Percentiles rank a stretch among this genome's conserved stretches.
Conservation (phyloP, 2,888 invertebrate species). For the Cantharis flavilabris region DNA sequence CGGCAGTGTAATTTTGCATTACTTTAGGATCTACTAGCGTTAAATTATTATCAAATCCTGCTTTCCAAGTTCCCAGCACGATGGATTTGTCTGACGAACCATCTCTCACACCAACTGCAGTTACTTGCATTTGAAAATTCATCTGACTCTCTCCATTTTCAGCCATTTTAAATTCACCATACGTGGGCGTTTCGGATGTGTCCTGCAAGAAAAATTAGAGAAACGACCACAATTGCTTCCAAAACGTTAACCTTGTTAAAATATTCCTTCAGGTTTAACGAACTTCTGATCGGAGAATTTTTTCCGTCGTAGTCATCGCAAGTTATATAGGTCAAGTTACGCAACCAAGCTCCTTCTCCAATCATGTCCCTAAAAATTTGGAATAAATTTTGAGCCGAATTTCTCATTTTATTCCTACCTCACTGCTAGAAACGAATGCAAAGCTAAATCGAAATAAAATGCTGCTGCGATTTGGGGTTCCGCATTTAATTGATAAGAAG, state of each 20-base stretch:
- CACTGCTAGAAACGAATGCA: conserved; percentile 72
- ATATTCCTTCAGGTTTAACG: conserved; percentile 71
- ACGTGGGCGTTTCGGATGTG: conserved; percentile 67
- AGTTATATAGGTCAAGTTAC: conserved; percentile 71
- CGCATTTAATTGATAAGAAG: conserved; percentile 72
- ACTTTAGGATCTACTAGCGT: conserved; percentile 67
- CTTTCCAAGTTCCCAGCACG: conserved; percentile 76
- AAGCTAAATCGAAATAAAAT: conserved; percentile 86
- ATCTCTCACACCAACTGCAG: conserved; percentile 72
- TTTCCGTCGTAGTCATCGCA: conserved; percentile 81
- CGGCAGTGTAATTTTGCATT: conserved; percentile 77
- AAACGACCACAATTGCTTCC: not conserved
- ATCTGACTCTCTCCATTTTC: conserved; percentile 76
- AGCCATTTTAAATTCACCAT: conserved; percentile 67
- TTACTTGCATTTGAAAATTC: conserved; percentile 75
- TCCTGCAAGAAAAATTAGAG: conserved; percentile 30
- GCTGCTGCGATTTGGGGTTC: conserved; percentile 79
- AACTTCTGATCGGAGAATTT: conserved; percentile 70
- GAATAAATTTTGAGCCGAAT: not conserved
- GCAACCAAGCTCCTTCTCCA: conserved; percentile 74
- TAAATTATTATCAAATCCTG: conserved; percentile 72
- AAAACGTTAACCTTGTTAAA: conserved; percentile 63
- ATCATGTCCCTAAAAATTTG: conserved; percentile 65
- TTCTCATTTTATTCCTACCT: conserved; percentile 61
- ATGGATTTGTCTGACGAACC: conserved; percentile 74